These are phyloP conservation scores for Pharmacophagus antenor DNA, from an alignment of 2,888 invertebrate species.

Conservation along the genomic window DNA sequence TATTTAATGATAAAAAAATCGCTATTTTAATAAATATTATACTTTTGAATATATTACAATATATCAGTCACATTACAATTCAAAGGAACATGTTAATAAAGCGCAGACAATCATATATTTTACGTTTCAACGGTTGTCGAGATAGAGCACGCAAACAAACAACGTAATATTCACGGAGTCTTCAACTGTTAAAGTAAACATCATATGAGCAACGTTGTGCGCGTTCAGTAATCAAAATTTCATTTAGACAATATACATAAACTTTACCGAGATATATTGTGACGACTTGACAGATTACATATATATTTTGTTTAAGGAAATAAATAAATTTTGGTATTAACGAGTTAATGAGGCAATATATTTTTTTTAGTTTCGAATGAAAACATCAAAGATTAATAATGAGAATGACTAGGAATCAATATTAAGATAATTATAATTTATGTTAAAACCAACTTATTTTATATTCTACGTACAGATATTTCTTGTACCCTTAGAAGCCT, in stretches of 20 bases:
- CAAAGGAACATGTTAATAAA: background rate
- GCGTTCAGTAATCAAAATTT: slow-evolving; percentile 19
- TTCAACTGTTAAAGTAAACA: slow-evolving; percentile 20
- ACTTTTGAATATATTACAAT: background rate
- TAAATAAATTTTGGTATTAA: background rate
- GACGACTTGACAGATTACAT: slow-evolving; percentile 2
- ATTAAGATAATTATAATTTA: no score
- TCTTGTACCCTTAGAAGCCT: no score
- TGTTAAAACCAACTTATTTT: no score
- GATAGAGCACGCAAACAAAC: slow-evolving; percentile 3
- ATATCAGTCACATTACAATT: background rate
- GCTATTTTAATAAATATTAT: background rate
- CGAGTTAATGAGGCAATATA: no score
- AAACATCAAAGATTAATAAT: no score
- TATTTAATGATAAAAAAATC: no score
- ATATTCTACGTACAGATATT: no score
- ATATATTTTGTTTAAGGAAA: no score
- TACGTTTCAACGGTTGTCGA: background rate
- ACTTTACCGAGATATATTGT: background rate
- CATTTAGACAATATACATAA: background rate
- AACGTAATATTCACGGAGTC: slow-evolving; percentile 10
- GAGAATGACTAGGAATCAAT: no score
- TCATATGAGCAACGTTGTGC: slow-evolving; percentile 13
- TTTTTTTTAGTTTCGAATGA: no score
- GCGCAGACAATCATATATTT: slow-evolving; percentile 4